Percentiles rank a stretch among this genome's conserved stretches.
phyloP scores from a whole-genome alignment of 2,888 invertebrate genomes.

The Dasypolia templi region DNA sequence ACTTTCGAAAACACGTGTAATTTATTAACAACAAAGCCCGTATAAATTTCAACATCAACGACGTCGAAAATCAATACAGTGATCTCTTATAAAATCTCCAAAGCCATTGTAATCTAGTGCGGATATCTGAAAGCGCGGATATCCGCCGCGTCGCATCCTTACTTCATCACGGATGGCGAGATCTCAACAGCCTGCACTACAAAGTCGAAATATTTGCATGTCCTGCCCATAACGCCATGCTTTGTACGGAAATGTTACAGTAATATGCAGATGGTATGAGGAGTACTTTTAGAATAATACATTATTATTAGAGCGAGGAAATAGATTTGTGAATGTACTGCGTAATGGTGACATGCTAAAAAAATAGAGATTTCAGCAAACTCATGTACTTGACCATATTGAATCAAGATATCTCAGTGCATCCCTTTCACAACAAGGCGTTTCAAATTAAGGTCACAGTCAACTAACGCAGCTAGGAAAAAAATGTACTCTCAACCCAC shows the following conservation, averaged over 20 bases:
- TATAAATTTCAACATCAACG: not conserved
- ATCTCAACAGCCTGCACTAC: constrained; percentile 44
- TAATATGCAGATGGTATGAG: not conserved
- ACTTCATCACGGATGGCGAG: constrained; percentile 50
- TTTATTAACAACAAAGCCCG: not conserved
- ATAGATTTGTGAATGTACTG: no score
- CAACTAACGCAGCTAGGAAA: constrained; percentile 18
- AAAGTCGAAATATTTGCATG: constrained; percentile 50
- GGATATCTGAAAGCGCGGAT: constrained; percentile 58
- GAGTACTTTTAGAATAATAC: constrained; percentile 1
- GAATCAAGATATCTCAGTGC: not conserved
- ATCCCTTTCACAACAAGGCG: not conserved
- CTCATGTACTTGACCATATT: not conserved
- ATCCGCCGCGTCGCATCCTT: constrained; percentile 53
- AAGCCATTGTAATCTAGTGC: constrained; percentile 39
- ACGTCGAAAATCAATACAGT: constrained; percentile 2
- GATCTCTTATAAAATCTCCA: constrained; percentile 24
- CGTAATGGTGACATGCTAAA: no score
- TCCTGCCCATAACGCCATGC: constrained; percentile 34
- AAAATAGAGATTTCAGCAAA: no score
- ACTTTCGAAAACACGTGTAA: not conserved
- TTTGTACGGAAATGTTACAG: not conserved
- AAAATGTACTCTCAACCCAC: constrained; percentile 10
- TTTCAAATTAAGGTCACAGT: constrained; percentile 31
- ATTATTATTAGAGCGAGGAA: not conserved